Evolutionary conservation across 2,888 invertebrate species (phyloP), one percentile per base, ranked within the genome.

Genomic region (Sinhomidia bicolor): DNA sequence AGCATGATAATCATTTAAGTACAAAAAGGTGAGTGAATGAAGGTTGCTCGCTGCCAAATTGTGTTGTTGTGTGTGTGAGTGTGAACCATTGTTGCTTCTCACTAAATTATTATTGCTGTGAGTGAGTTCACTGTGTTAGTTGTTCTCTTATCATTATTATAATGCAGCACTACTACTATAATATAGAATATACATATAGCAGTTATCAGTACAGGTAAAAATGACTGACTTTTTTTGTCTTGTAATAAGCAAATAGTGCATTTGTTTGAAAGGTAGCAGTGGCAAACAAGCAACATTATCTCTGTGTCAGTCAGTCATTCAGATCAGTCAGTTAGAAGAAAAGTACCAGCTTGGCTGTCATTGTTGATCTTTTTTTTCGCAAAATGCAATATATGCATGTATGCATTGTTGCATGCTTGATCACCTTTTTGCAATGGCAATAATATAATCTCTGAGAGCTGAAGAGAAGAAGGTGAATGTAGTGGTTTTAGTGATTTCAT

Each of bases 401-500:
- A 20, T 60, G 5, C 23, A 60, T 23, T 60, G 20, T 60, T 60
- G 23, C 17, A 23, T 60, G 17, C 17, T 3, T 60, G 60, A 60
- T 60, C 17, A 60, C 20, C 9, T 60, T 60, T 60, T 60, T 60
- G 60, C 60, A 10, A 60, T 17, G 23, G 17, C 60, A 17, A 17
- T 23, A 14, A 23, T 10, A 9, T 20, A 17, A 60, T 60, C 17
- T 60, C 9, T 20, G 17, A 60, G 12, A 60, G 1, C 14, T 47
- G 47, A 47, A 14, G 2, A 47, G 47, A 10, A 47, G 47, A 47
- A 47, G 81, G 81, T 81, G 81, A 81, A 17, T 81, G 81, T 81
- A 62, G 81, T n/a, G n/a, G n/a, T n/a, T 81, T 81, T 81, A 57
- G 81, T 65, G 81, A 81, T 81, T 81, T 14, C 41, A 44, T 81